A percentile compares a stretch with the other conserved stretches of the same genome.
phyloP scores from a whole-genome alignment of 1,140 invertebrate genomes.

The Ceratosolen solmsi region DNA sequence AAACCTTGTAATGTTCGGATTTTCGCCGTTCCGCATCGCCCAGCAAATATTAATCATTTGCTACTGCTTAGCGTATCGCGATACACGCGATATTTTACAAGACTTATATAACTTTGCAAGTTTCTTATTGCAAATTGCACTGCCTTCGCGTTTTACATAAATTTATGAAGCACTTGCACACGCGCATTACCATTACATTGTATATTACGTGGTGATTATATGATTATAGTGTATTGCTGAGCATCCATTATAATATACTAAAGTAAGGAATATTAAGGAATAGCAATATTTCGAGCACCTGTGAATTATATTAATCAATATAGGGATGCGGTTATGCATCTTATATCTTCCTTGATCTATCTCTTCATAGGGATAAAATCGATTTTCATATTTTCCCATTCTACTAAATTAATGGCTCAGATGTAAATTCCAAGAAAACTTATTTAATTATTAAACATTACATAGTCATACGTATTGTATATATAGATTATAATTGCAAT shows the following conservation, averaged over 20 bases:
- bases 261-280: not conserved
- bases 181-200: slow-evolving; percentile 17
- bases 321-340: not conserved
- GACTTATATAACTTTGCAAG: slow-evolving; percentile 28
- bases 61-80: not conserved
- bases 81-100: slow-evolving; percentile 29
- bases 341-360: too few species aligned
- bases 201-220: slow-evolving; percentile 21
- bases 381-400: too few species aligned
- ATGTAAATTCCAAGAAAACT: too few species aligned
- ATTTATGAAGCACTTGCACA: not conserved
- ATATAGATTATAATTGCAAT: too few species aligned
- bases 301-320: slow-evolving; percentile 7
- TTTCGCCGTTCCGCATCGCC: too few species aligned
- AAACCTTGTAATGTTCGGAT: too few species aligned
- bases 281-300: not conserved
- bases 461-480: too few species aligned
- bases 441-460: too few species aligned
- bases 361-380: too few species aligned
- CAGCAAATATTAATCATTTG: slow-evolving; percentile 16
- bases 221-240: not conserved
- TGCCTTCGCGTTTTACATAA: not conserved
- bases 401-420: too few species aligned
- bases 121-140: slow-evolving; percentile 43
- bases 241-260: not conserved